These are phyloP conservation scores for Tinamus guttatus DNA, from an alignment of 2,113 vertebrate species.

Conservation along the genomic window DNA sequence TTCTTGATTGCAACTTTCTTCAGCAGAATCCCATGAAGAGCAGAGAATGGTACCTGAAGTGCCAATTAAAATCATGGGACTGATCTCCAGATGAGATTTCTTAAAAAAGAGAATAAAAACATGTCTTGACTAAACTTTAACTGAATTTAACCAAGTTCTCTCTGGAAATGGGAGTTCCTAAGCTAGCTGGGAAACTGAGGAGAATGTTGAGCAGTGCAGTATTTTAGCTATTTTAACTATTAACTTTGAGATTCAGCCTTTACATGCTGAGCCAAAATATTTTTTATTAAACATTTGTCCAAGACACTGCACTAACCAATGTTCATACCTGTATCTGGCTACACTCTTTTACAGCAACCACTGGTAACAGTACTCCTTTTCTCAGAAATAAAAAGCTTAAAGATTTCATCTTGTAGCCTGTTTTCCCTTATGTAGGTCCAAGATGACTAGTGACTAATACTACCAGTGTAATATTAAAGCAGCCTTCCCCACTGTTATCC, in stretches of 20 bases:
- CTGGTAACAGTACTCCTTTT: neutral
- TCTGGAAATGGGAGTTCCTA: neutral
- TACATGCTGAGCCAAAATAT: neutral
- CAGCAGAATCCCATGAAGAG: neutral
- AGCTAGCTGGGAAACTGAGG: neutral
- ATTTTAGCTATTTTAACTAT: neutral
- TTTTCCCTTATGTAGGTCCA: conserved; percentile 35
- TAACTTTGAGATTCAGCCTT: neutral
- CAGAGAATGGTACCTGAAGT: neutral
- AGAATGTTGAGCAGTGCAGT: neutral
- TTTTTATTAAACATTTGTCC: neutral
- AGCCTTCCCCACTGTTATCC: neutral
- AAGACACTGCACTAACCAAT: neutral
- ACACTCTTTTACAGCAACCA: neutral
- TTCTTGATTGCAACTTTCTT: neutral
- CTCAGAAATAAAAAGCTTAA: neutral
- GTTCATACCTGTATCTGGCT: neutral
- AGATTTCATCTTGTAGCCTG: neutral
- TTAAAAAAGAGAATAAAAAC: neutral
- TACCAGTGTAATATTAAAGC: conserved; percentile 9
- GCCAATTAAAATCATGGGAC: neutral
- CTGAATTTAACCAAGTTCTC: too few species aligned
- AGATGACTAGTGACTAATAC: conserved; percentile 4
- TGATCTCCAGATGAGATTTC: neutral
- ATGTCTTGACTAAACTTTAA: neutral